Base-by-base conservation (phyloP, 2,113 vertebrate genomes). In the Hypanus sabinus region DNA sequence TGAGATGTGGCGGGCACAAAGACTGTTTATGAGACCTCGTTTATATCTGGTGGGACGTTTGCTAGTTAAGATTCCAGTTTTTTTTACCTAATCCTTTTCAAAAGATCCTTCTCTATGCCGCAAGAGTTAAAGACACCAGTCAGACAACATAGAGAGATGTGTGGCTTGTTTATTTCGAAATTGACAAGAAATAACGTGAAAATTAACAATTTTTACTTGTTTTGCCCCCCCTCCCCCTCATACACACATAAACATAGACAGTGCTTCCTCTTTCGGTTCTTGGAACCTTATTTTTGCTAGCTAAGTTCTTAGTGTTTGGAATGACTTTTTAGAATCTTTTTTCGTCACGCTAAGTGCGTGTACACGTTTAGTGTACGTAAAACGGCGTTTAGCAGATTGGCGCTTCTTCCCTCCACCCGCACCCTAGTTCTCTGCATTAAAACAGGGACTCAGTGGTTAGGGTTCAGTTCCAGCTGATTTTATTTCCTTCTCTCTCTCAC, bases 391-490 rank as follows among this genome's bases (percentile, higher is more conserved):
- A 73, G 36, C 38, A 93, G 91, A 93, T 93, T 55, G 91, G 70
- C 91, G 65, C 22, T 75, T 27, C 7, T 14, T 71, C 20, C 94
- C 12, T 18, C 70, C 71, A 16, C 16, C 22, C 71, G 16, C 71
- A 24, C 71, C 71, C 71, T 20, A 20, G 22, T 73, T 73, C n/a
- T 73, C 85, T 70, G 94, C 94, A 94, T 83, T 87, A 95, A 79
- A 73, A 96, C 95, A 94, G 94, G 95, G 93, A 95, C 94, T 94
- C 94, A 93, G 95, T 80, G 95, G 94, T 95, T 97, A 97, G 97
- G 98, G 97, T 98, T 99, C 98, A 99, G 98, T 99, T 99, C 99
- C 99, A 99, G 99, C 99, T 99, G 98, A 99, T 98, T 99, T 99
- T 99, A 99, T 99, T 99, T 98, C 98, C 98, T 99, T 98, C 97